These are phyloP conservation scores for Parus major DNA, from an alignment of 2,113 vertebrate species.

Conservation along the genomic window DNA sequence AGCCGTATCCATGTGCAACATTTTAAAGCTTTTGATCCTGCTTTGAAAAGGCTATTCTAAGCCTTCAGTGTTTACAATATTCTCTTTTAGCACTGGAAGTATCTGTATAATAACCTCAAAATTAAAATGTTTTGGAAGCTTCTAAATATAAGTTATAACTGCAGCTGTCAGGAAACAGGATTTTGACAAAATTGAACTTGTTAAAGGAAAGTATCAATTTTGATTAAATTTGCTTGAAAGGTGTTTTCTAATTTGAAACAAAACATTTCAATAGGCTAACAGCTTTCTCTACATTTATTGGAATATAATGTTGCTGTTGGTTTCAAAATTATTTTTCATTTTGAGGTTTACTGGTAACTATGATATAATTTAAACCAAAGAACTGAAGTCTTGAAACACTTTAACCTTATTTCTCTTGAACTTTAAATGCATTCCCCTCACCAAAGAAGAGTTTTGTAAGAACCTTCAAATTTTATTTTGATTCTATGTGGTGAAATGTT, in stretches of 20 bases:
- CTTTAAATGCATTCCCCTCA: neutral
- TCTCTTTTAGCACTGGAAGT: constrained; percentile 43
- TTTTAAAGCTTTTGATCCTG: constrained; percentile 36
- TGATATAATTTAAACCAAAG: neutral
- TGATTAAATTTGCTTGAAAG: constrained; percentile 49
- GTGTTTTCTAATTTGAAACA: constrained; percentile 52
- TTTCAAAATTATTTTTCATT: constrained; percentile 1
- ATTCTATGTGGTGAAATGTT: neutral
- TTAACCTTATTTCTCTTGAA: neutral
- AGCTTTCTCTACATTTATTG: neutral
- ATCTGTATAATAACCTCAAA: constrained; percentile 56
- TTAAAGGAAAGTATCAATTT: constrained; percentile 35
- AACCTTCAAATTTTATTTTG: neutral
- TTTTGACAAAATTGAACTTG: constrained; percentile 52
- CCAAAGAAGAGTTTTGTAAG: neutral
- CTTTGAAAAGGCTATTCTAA: constrained; percentile 56
- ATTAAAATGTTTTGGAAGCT: constrained; percentile 54
- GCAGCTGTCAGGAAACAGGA: constrained; percentile 52
- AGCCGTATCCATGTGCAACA: neutral
- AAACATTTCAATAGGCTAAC: neutral
- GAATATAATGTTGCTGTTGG: neutral
- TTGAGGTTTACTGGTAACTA: neutral
- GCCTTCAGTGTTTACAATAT: constrained; percentile 33
- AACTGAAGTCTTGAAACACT: neutral
- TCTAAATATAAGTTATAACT: constrained; percentile 60